Percentiles rank a stretch among this genome's conserved stretches.
phyloP scores from a whole-genome alignment of 2,113 vertebrate species.

The Hippocampus mohnikei region DNA sequence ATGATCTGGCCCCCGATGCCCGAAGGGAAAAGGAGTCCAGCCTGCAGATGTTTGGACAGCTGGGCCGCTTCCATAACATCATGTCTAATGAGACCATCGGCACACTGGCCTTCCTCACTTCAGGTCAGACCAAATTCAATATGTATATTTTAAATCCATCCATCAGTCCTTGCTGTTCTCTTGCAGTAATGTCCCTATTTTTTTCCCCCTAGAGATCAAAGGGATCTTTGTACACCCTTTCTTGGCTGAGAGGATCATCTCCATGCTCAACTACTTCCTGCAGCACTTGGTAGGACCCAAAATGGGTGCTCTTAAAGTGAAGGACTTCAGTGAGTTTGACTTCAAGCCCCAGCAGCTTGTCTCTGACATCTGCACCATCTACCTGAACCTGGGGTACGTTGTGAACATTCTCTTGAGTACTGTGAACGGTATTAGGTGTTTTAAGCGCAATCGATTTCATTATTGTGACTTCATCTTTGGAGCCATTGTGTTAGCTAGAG shows the following conservation, averaged over 20 bases:
- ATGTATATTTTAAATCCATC: background rate
- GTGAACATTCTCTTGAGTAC: background rate
- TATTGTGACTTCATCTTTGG: background rate
- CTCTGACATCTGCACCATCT: slow-evolving; percentile 98
- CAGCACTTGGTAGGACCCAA: slow-evolving; percentile 97
- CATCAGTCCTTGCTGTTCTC: background rate
- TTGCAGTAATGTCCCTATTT: background rate
- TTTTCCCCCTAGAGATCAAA: slow-evolving; percentile 80
- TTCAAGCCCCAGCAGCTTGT: slow-evolving; percentile 98
- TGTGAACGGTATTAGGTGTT: background rate
- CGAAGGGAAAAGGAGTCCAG: slow-evolving; percentile 91
- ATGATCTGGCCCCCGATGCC: slow-evolving; percentile 81
- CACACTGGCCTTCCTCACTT: slow-evolving; percentile 94
- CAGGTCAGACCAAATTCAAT: slow-evolving; percentile 73
- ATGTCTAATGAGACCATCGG: slow-evolving; percentile 99
- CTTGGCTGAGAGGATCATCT: slow-evolving; percentile 95
- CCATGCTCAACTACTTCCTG: slow-evolving; percentile 98
- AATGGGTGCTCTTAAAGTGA: slow-evolving; percentile 97
- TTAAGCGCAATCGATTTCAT: background rate
- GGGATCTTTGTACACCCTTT: slow-evolving; percentile 95
- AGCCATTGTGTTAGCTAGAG: background rate
- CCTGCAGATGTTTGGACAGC: slow-evolving; percentile 95
- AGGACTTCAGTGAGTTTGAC: slow-evolving; percentile 99
- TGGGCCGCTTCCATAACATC: slow-evolving; percentile 98
- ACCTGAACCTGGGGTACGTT: slow-evolving; percentile 91